phyloP scores from a whole-genome alignment of 2,113 vertebrate genomes.

The Dascyllus trimaculatus region DNA sequence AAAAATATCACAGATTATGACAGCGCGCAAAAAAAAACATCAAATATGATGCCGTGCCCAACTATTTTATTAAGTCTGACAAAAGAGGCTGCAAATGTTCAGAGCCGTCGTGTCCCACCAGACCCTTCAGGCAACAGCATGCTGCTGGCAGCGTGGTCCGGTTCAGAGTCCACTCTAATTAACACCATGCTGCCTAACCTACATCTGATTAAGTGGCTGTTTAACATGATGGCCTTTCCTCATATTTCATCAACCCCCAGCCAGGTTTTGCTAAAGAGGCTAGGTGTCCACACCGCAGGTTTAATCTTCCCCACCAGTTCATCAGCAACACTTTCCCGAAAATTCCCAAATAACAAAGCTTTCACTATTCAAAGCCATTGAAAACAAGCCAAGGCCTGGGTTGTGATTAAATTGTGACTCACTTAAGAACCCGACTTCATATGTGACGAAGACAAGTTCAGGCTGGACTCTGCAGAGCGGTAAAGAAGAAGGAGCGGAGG shows the following conservation, averaged over 20 bases:
- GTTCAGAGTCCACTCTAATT: constrained; percentile 66
- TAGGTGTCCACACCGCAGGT: constrained; percentile 21
- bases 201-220: constrained; percentile 72
- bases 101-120: constrained; percentile 58
- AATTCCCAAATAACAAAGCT: constrained; percentile 13
- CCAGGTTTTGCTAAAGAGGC: constrained; percentile 50
- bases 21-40: constrained; percentile 6
- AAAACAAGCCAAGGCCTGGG: constrained; percentile 25
- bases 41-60: constrained; percentile 23
- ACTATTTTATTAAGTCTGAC: constrained; percentile 43
- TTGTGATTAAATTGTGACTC: constrained; percentile 23
- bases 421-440: constrained; percentile 7
- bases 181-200: constrained; percentile 65
- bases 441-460: not conserved
- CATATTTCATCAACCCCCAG: constrained; percentile 65
- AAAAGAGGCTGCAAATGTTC: constrained; percentile 42
- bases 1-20: constrained; percentile 39
- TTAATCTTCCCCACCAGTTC: constrained; percentile 2
- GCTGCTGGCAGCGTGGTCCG: constrained; percentile 65
- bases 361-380: constrained; percentile 6
- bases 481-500: constrained; percentile 26
- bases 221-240: constrained; percentile 66
- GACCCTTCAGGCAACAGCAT: constrained; percentile 64
- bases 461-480: constrained; percentile 4
- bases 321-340: constrained; percentile 11